Base-by-base conservation (phyloP, 2,888 invertebrate species). In the Mythimna ferrago region DNA sequence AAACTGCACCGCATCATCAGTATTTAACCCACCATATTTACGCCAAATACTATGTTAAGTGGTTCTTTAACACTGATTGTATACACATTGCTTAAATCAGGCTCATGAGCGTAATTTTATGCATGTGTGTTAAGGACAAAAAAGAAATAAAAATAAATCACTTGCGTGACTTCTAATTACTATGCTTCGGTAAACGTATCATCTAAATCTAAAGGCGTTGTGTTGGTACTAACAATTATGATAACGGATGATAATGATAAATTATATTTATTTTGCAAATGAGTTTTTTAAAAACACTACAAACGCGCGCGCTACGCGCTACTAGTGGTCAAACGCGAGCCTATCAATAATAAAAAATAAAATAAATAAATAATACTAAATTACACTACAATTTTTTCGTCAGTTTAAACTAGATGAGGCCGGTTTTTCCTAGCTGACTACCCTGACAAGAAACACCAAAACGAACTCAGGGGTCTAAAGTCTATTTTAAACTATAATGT, bases 51-150 rank as follows among this genome's bases (percentile, higher is more conserved):
- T 51, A 21, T 62, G 60, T 82, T 74, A 65, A 70, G 54, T 65
- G 54, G 48, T 21, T 41, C 26, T 78, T 66, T 58, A 82, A 60
- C 79, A 62, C 38, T 56, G 65, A 74, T 80, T 82, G 66, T 66
- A 61, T 48, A 54, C 32, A 51, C 51, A 38, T 38, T 56, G 44
- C 38, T 77, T 64, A 56, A 56, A 72, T 73, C 60, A 56, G 32
- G 16, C 11, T 63, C 44, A 10, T 68, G 21, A 69, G 32, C 35
- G 60, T 70, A 67, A 82, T 70, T 78, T 53, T 67, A 80, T 78
- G 82, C 54, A 81, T 65, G 35, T 68, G 62, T 80, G 82, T 78
- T 80, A 81, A 81, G 80, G 80, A 80, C 67, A 48, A 66, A 73
- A 68, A 54, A 65, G 19, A 81, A 54, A 77, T 72, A 44, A 81